These are phyloP conservation scores for Poecilus cupreus DNA, from an alignment of 2,888 invertebrate genomes.

Conservation along the genomic window DNA sequence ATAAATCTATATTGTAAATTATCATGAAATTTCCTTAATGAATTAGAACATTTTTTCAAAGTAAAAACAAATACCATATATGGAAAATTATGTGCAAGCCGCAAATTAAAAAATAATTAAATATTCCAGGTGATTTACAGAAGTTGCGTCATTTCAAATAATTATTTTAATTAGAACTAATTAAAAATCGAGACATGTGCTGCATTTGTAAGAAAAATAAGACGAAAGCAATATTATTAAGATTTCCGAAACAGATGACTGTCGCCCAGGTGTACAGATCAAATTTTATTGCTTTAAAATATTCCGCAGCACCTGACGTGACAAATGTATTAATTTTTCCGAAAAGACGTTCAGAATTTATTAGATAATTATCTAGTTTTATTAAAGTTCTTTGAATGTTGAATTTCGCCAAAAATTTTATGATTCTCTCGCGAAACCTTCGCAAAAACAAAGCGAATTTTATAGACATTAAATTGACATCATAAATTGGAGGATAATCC, in stretches of 20 bases:
- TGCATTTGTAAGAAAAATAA: not conserved
- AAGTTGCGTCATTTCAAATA: too few relatives aligned
- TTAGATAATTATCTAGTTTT: conserved; percentile 24
- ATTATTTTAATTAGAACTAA: too few relatives aligned
- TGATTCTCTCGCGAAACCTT: conserved; percentile 6
- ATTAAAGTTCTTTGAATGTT: conserved; percentile 4
- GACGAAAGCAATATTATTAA: too few relatives aligned
- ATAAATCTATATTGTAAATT: too few relatives aligned
- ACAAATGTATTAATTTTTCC: conserved; percentile 7
- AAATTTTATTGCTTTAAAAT: not conserved
- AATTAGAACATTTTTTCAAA: too few relatives aligned
- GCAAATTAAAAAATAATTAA: too few relatives aligned
- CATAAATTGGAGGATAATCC: not conserved
- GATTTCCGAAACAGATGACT: not conserved
- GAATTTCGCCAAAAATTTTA: conserved; percentile 14
- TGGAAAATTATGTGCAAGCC: too few relatives aligned
- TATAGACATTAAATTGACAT: not conserved
- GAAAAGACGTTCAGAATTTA: conserved; percentile 1
- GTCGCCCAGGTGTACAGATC: not conserved
- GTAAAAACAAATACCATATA: too few relatives aligned
- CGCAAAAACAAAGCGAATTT: not conserved
- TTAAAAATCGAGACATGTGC: too few relatives aligned
- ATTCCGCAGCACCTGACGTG: not conserved
- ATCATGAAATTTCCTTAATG: too few relatives aligned
- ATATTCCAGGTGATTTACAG: too few relatives aligned